Evolutionary conservation across 2,888 invertebrate species (phyloP), one percentile per base, ranked within the genome.

Genomic region (Cheilosia soror): DNA sequence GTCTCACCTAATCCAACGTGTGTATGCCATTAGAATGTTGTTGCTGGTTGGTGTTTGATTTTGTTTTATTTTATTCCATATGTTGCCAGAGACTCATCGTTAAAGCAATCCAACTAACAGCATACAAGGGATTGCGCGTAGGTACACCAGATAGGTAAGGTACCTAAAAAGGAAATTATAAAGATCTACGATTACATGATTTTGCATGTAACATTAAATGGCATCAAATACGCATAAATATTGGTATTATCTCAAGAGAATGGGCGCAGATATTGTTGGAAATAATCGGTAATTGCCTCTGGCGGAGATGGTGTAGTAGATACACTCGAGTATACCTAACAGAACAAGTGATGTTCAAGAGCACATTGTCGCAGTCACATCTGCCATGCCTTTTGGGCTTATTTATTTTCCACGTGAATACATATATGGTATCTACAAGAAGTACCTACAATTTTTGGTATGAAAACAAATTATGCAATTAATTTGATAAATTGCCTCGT

Each of bases 171-270:
- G 69, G 89, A 89, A 88, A 90, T 90, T 90, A 90, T 89, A 88
- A 87, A 90, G 90, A 90, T 90, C 89, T 90, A 90, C 90, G 90
- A 90, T 90, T 90, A 90, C 90, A 90, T 90, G 90, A 90, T 90
- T 90, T 90, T 90, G 90, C 90, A 90, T 90, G 90, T 90, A 89
- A 68, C 90, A 89, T 89, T 90, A 90, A 89, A 88, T 89, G 90
- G 89, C 90, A 90, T 90, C 90, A 90, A 90, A 90, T 89, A 88
- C 90, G 88, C 88, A 90, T 90, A 90, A 90, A 90, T 90, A 90
- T 90, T 88, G 89, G 89, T 88, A 89, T 89, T 89, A 84, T 82
- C 85, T 76, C 47, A 72, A 7, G 47, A 75, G 42, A 71, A 75
- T 60, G 81, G 68, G 72, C 66, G 31, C 77, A 81, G 72, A 76